Evolutionary conservation across 2,888 invertebrate genomes (phyloP), one percentile per base, ranked within the genome.

Genomic region (Ceraclea dissimilis): DNA sequence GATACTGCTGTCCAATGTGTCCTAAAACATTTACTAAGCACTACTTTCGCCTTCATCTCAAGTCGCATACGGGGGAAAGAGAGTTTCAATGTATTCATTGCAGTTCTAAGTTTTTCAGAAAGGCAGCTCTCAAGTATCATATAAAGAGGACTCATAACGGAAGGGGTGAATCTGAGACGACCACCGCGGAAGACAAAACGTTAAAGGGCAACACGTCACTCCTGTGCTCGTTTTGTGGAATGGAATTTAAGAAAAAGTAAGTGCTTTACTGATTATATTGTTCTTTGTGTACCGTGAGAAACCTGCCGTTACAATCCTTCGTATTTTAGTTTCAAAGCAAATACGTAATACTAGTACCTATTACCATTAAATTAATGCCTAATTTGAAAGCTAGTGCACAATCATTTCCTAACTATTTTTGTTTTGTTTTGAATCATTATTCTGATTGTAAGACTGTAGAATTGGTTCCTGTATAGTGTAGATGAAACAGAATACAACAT

Each of bases 21-120:
- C 72, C 79, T 1, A 86, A 83, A 66, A 67, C 68, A 5, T 87
- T 84, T 63, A 72, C 75, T 10, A 89, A 87, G 66, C 71, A 79
- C 10, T 84, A 86, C 0, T 69, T 91, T 16, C 78, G 84, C 1
- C 79, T 80, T 56, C 90, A 90, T 68, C 70, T 90, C 46, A 77
- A 86, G 31, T 79, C 80, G 54, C 90, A 91, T 65, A 89, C 89
- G 0, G 81, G 84, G 22, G 90, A 90, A 66, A 79, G 84, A 58
- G 85, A 86, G 0, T 88, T 81, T 64, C 71, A 75, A 2, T 91
- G 91, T 64, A 69, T 74, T 0, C 67, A 73, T 2, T 91, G 90
- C 66, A 71, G 71, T 1, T 73, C 79, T 0, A 79, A 79, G 59
- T 91, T 90, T 66, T 80, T 83, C 0, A 74, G 86, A 21, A 81